Evolutionary conservation across 1,140 invertebrate species (phyloP), one percentile per base, ranked within the genome.

Genomic region (Scaptomyza graminum): DNA sequence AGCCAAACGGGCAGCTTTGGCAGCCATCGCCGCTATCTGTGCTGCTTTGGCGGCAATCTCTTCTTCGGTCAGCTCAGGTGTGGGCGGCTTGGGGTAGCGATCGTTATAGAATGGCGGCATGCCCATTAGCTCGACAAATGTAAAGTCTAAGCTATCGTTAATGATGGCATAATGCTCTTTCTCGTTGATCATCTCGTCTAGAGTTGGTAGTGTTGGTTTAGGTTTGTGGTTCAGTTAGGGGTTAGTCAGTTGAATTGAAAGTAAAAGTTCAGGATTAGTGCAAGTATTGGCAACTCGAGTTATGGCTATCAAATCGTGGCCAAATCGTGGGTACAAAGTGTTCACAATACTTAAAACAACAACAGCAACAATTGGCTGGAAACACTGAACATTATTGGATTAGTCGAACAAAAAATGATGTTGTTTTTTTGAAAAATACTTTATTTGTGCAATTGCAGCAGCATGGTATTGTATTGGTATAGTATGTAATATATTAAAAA

Each of bases 101-200:
- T 93, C 92, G 66, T 91, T 90, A 77, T 92, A 92, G 63, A 88
- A 92, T 31, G 92, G 92, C 71, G 93, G 92, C 74, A 94, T 93
- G 67, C 93, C 93, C 93, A 98, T 98, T 92, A 99, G 94, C 93
- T 99, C 98, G 90, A 97, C 95, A 94, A 99, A 99, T 72, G 98
- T 98, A 91, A 95, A 95, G 93, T 99, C 98, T 95, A 99, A 95
- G 93, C 98, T 98, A 93, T 99, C 97, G 80, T 97, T 97, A 93
- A 99, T 98, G 91, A 96, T 95, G 93, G 99, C 99, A 95, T 97
- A 99, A 93, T 96, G 97, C 94, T 99, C 98, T 94, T 98, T 99
- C 93, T 99, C 98, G 92, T 95, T 95, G 92, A 99, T 97, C 93
- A 99, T 95, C 93, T 99, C 98, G 96, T 99, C 98, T 78, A 46